Evolutionary conservation across 2,797 vertebrate species (phyloP).

Genomic region (Poeciliopsis turneri): DNA sequence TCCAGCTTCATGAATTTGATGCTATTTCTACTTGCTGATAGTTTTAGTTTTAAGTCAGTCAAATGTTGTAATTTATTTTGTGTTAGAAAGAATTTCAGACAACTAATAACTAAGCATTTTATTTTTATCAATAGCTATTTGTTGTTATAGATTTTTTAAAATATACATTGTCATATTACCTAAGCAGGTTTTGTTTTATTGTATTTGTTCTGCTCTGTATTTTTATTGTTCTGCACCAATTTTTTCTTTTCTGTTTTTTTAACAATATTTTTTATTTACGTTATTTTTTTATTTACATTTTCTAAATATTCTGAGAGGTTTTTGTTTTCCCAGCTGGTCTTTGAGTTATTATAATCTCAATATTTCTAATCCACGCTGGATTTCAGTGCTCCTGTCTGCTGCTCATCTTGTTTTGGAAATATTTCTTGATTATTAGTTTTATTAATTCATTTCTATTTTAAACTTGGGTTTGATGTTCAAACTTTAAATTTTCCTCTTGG

Average conservation of each 20-base stretch:
- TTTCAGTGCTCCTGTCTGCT: neutral
- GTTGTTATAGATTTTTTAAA: neutral
- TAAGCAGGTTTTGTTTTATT: neutral
- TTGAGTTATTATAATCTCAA: neutral
- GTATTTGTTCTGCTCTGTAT: neutral
- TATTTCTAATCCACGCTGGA: neutral
- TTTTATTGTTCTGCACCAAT: neutral
- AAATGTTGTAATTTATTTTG: neutral
- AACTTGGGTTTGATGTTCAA: neutral
- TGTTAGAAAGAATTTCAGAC: neutral
- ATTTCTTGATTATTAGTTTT: no score
- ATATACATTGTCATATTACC: neutral
- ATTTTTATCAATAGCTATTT: neutral
- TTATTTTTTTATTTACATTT: neutral
- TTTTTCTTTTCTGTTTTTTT: neutral
- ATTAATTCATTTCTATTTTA: neutral
- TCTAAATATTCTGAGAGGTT: neutral
- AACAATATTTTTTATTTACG: neutral
- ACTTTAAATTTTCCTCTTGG: neutral
- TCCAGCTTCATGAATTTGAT: neutral
- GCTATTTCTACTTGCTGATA: neutral
- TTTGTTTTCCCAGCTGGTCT: neutral
- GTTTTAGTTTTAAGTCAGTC: neutral
- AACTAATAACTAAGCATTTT: neutral
- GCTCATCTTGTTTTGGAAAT: neutral